Conservation (phyloP, 2,113 vertebrate species). For the Triplophysa rosa region DNA sequence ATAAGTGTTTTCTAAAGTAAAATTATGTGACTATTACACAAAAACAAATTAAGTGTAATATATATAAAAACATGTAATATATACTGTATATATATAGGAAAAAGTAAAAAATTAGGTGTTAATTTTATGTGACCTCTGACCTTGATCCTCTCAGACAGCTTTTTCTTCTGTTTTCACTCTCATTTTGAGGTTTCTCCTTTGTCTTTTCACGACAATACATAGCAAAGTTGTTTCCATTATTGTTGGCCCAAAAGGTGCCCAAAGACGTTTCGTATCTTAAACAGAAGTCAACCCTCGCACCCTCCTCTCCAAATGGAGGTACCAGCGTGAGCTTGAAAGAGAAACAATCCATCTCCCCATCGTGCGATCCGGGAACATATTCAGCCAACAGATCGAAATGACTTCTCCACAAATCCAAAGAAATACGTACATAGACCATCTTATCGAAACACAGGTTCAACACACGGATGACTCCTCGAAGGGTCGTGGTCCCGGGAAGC, state of each 20-base stretch:
- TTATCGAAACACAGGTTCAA: conserved; percentile 91
- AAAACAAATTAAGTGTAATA: too few species aligned
- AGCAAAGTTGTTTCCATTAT: conserved; percentile 83
- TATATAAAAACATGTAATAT: too few species aligned
- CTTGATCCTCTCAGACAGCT: conserved; percentile 88
- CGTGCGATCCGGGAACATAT: conserved; percentile 82
- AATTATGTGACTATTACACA: too few species aligned
- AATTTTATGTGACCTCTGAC: conserved; percentile 68
- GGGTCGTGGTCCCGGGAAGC: conserved; percentile 77
- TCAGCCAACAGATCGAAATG: conserved; percentile 91
- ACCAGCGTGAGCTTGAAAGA: conserved; percentile 87
- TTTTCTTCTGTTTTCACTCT: conserved; percentile 79
- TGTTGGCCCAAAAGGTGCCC: conserved; percentile 95
- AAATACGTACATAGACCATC: conserved; percentile 84
- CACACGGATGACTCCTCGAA: conserved; percentile 87
- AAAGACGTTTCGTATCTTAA: conserved; percentile 88
- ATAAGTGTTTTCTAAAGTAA: too few species aligned
- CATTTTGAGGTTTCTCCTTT: conserved; percentile 67
- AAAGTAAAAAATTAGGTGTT: too few species aligned
- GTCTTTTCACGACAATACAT: conserved; percentile 81
- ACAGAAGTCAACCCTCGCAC: conserved; percentile 87
- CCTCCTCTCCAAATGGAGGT: conserved; percentile 81
- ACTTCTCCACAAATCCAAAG: conserved; percentile 85
- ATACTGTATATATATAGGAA: too few species aligned
- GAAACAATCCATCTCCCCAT: conserved; percentile 84